Evolutionary conservation across 2,888 invertebrate species (phyloP), one percentile per base, ranked within the genome.

Genomic region (Drosophila rellima): DNA sequence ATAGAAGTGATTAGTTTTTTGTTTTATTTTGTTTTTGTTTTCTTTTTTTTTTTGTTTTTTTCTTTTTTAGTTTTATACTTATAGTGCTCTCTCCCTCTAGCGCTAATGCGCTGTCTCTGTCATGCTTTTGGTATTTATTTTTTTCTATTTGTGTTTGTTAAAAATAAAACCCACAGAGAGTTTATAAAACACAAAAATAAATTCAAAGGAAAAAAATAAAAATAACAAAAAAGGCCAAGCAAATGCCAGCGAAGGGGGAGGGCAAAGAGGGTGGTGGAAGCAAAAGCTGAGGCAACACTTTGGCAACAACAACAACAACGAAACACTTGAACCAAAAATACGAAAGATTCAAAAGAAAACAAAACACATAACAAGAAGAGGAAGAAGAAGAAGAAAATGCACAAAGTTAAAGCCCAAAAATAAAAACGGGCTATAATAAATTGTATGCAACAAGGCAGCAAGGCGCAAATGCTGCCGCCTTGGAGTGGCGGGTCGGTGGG

Each of bases 131-230:
- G 42, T 31, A 45, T 37, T n/a, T n/a, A n/a, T n/a, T n/a, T n/a
- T n/a, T 74, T 78, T 67, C 80, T 79, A 74, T 78, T 77, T 80
- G 65, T 48, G 62, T 67, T 74, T 88, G 70, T 67, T 89, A 85
- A 85, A 85, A 85, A 85, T 85, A 85, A 79, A 88, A 79, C 81
- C 78, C 83, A 71, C 87, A 86, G 82, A 86, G 82, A 84, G 84
- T 88, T 85, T 85, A 85, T 88, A 85, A 89, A 87, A 74, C 79
- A 85, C 77, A 64, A 83, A 85, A 89, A 85, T 85, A 85, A 89
- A 85, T 87, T 89, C 84, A 89, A 87, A 89, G 81, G 79, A 88
- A 80, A 80, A 78, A 80, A 76, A 73, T 78, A 80, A 85, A 80
- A 88, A 88, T 86, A 78, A 81, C 78, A 74, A 81, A 82, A 88